Evolutionary conservation across 2,888 invertebrate genomes (phyloP).

Genomic region (Tetragonula carbonaria): DNA sequence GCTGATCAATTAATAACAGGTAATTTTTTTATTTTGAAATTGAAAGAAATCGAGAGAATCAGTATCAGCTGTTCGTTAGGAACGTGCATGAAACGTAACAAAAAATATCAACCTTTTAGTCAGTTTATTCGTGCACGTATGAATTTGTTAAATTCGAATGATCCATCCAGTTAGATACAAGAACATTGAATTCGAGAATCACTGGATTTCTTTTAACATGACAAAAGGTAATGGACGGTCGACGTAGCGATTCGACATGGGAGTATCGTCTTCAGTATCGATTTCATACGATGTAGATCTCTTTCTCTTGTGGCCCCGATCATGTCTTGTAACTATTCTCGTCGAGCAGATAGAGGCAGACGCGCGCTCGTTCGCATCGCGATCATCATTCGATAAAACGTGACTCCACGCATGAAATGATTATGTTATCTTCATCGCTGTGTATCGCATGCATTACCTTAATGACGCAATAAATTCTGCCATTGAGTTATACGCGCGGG

Average conservation of each 20-base stretch:
- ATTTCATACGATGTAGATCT: slow-evolving; percentile 12
- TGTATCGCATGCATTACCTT: slow-evolving; percentile 55
- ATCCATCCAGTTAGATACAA: background rate
- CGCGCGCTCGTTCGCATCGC: background rate
- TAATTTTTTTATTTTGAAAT: too few relatives aligned
- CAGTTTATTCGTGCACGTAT: background rate
- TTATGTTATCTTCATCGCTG: slow-evolving; percentile 51
- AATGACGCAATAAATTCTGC: slow-evolving; percentile 57
- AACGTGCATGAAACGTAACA: too few relatives aligned
- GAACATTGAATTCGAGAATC: background rate
- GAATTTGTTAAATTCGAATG: background rate
- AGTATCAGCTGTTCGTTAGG: too few relatives aligned
- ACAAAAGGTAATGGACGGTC: background rate
- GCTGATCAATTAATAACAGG: too few relatives aligned
- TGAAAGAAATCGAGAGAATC: too few relatives aligned
- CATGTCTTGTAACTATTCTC: slow-evolving; percentile 12
- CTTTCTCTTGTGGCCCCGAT: background rate
- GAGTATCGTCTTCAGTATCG: slow-evolving; percentile 4
- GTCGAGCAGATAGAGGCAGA: slow-evolving; percentile 6
- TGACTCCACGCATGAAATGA: slow-evolving; percentile 40
- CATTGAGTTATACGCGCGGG: slow-evolving; percentile 48
- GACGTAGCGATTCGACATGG: background rate
- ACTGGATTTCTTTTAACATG: background rate
- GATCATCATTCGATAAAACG: slow-evolving; percentile 40
- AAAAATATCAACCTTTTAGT: too few relatives aligned